phyloP scores from a whole-genome alignment of 2,888 invertebrate species.

The Oxyteleia sp. region DNA sequence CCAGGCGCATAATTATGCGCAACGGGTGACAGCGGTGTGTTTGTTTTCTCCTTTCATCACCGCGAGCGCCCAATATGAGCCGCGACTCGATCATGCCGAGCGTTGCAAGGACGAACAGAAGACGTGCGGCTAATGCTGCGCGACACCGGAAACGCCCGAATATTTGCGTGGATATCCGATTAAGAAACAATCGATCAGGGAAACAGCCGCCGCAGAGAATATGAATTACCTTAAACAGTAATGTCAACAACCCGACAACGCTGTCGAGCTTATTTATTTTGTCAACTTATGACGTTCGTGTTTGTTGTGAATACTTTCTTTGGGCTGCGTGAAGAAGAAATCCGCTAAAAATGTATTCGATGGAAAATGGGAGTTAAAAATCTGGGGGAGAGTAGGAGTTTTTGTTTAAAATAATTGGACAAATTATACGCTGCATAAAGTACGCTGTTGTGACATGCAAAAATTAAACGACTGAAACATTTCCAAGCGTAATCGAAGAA shows the following conservation, averaged over 20 bases:
- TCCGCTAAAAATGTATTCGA: no score
- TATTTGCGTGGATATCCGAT: constrained; percentile 79
- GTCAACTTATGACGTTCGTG: no score
- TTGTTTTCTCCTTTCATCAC: constrained; percentile 70
- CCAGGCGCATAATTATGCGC: constrained; percentile 59
- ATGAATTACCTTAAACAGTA: constrained; percentile 6
- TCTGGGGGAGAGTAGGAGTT: no score
- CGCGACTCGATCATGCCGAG: constrained; percentile 62
- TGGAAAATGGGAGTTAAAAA: no score
- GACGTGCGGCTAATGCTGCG: constrained; percentile 30
- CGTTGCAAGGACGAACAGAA: constrained; percentile 54
- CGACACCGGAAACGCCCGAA: constrained; percentile 81
- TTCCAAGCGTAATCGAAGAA: no score
- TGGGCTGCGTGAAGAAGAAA: no score
- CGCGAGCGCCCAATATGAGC: constrained; percentile 23
- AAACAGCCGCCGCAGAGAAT: constrained; percentile 68
- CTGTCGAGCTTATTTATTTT: no score
- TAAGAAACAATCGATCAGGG: constrained; percentile 79
- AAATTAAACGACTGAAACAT: no score
- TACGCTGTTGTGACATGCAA: no score
- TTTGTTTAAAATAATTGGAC: no score
- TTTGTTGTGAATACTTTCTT: no score
- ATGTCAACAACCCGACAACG: constrained; percentile 10
- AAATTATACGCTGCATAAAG: no score
- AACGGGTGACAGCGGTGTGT: constrained; percentile 32